phyloP scores from a whole-genome alignment of 2,113 vertebrate genomes.

The Myiozetetes cayanensis region DNA sequence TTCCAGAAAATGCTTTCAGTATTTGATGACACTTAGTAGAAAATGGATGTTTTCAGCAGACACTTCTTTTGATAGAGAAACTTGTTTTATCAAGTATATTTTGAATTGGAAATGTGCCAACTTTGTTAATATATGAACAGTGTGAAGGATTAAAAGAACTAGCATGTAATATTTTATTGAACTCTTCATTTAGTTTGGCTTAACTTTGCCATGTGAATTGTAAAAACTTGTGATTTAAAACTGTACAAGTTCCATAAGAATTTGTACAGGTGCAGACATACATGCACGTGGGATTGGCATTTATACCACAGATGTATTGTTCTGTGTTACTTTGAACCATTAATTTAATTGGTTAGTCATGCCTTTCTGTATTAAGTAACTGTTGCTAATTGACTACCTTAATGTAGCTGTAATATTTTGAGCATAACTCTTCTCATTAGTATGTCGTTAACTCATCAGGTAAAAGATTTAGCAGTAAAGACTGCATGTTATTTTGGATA shows the following conservation, averaged over 20 bases:
- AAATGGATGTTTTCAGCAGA: not conserved
- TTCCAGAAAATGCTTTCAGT: not conserved
- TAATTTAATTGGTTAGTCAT: constrained; percentile 46
- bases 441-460: constrained; percentile 43
- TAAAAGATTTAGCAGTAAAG: constrained; percentile 10
- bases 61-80: not conserved
- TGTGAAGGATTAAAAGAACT: not conserved
- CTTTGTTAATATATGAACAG: not conserved
- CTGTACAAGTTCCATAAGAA: not conserved
- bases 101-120: not conserved
- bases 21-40: not conserved
- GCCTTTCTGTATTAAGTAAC: constrained; percentile 46
- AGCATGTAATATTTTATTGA: constrained; percentile 16
- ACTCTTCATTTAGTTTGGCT: not conserved
- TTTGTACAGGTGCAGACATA: constrained; percentile 27
- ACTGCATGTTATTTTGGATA: not conserved
- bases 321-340: constrained; percentile 9
- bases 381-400: constrained; percentile 49
- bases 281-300: not conserved
- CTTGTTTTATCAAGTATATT: constrained; percentile 1
- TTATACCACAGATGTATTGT: constrained; percentile 20
- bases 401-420: constrained; percentile 46
- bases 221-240: not conserved
- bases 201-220: constrained; percentile 6
- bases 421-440: constrained; percentile 39